A percentile compares a stretch with the other conserved stretches of the same genome.
phyloP scores from a whole-genome alignment of 2,113 vertebrate genomes.

The Nyctereutes procyonoides region DNA sequence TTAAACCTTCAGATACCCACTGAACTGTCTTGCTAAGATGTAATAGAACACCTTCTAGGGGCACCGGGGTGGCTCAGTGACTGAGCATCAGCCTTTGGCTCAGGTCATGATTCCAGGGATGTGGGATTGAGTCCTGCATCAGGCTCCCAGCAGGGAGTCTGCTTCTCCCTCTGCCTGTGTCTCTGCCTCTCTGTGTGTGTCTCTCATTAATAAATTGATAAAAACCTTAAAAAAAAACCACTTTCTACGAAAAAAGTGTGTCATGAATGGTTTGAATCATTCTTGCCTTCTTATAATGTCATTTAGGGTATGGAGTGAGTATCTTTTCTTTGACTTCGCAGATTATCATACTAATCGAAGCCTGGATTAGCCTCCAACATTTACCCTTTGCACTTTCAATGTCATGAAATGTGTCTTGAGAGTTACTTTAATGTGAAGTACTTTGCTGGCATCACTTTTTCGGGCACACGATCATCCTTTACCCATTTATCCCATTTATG shows the following conservation, averaged over 20 bases:
- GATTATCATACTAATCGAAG: background rate
- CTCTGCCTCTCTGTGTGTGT: too few species aligned
- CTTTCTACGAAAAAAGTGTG: background rate
- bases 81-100: too few species aligned
- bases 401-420: background rate
- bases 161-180: too few species aligned
- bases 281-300: background rate
- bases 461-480: background rate
- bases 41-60: background rate
- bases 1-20: background rate
- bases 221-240: background rate
- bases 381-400: background rate
- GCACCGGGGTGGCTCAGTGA: too few species aligned
- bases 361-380: background rate
- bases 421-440: background rate
- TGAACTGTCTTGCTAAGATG: background rate
- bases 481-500: background rate
- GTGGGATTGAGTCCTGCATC: too few species aligned
- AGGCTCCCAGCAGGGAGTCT: too few species aligned
- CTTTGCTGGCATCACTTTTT: background rate
- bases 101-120: too few species aligned
- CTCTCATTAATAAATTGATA: too few species aligned
- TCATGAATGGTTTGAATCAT: background rate
- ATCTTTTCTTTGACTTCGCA: background rate
- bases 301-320: background rate